Evolutionary conservation across 2,113 vertebrate species (phyloP), one percentile per base, ranked within the genome.

Genomic region (Thryonomys swinderianus): DNA sequence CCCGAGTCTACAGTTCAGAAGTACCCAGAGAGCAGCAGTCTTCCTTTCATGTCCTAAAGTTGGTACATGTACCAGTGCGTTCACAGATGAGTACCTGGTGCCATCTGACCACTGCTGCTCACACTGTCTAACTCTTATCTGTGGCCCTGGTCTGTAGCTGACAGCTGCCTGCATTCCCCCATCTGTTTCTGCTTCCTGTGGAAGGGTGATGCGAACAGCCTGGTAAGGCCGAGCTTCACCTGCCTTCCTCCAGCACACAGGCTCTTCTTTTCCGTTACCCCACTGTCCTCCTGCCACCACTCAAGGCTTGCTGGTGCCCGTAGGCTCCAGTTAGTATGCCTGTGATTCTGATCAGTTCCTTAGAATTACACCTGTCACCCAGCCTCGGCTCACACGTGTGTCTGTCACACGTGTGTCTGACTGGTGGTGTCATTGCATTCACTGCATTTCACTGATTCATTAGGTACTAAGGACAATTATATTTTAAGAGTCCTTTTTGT

Each of bases 271-370:
- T 73, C 71, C 85, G 27, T 79, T 85, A 55, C 51, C 34, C 8
- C 37, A 17, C 40, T 78, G 30, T 64, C 30, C 14, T 84, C 37
- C 48, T 81, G 69, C 66, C 27, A 6, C 42, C 64, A 40, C 42
- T 66, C 17, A 13, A 45, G 57, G 80, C 93, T 93, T 55, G 1
- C 66, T 84, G 62, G 74, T 76, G 94, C 48, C 37, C 69, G 71
- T 87, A 87, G 23, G 66, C 48, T 93, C 42, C 27, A 34, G 40
- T 83, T 57, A 82, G 48, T 67, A 27, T 51, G 76, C 89, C 59
- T 71, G 17, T 91, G 86, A 89, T 86, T 96, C 86, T 73, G 11
- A 93, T 94, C 69, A 93, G 57, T 55, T n/a, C 40, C 48, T 89
- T n/a, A 48, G 34, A 18, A 45, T 84, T 86, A 20, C 30, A 34